Evolutionary conservation across 2,888 invertebrate genomes (phyloP), one percentile per base, ranked within the genome.

Genomic region (Agriopis leucophaearia): DNA sequence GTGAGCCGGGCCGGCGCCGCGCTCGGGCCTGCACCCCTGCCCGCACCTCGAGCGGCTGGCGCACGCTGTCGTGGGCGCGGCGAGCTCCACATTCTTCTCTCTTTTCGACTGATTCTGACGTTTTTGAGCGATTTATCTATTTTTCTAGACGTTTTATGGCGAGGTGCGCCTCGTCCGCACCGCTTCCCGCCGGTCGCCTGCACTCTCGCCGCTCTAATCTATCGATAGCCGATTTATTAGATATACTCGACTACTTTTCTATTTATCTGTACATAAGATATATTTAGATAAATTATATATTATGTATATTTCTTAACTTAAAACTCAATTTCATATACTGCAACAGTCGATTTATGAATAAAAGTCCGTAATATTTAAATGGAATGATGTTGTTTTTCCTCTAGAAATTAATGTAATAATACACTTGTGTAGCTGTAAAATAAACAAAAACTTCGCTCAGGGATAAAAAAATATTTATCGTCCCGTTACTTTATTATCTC

Each of bases 111-210:
- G 94, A 94, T 80, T 88, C 92, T 92, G 90, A 92, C 90, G 87
- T 92, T 93, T 94, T 94, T 93, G 93, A 93, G 86, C 93, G 92
- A 94, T 94, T 94, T 94, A 94, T 94, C 94, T 94, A 94, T 94
- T 94, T 94, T 94, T 94, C 94, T 94, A 94, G 86, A 92, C 88
- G 88, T 92, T 93, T 94, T 93, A 91, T 86, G 93, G 92, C 92
- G 93, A 90, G 92, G 91, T 89, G 92, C 89, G 89, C 84, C 93
- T 92, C 91, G 92, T 89, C 91, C 89, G 91, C 92, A 91, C 92
- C 90, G 92, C 93, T 92, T 91, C 82, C 84, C 89, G 88, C 90
- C 91, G 92, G 92, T 87, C 89, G 92, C 90, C 91, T 90, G 92
- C 92, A 92, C 91, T 90, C 90, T 91, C 92, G 92, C 90, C 91